Base-by-base conservation (phyloP, 2,888 invertebrate genomes). In the Agonopterix subpropinquella region DNA sequence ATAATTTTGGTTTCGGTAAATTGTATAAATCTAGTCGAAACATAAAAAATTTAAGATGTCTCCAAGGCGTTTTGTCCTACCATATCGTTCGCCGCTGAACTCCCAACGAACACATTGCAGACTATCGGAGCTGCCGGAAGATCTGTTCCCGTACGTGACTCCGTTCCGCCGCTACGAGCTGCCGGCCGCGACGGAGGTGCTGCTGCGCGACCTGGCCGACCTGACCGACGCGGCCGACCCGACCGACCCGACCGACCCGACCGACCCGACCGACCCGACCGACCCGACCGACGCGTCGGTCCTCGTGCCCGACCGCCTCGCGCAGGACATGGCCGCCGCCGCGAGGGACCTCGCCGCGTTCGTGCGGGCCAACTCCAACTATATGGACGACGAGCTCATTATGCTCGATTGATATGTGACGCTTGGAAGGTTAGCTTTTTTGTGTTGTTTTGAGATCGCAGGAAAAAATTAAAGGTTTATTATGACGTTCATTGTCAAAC, bases 131-230 rank as follows among this genome's bases (percentile, higher is more conserved):
- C 53, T 74, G 28, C 50, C 60, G 28, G 64, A 68, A 13, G 80
- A 83, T 44, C 41, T 70, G 51, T 41, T 76, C 18, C 73, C 67
- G 11, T 47, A 53, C 39, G 59, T 80, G 50, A 78, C 79, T 2
- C 69, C 79, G 36, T 78, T 62, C 71, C 72, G 76, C 0, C 80
- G 84, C 52, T 86, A 83, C 74, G n/a, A 4, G 57, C 69, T 85
- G 61, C 83, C 84, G 1, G 60, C 2, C 15, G 77, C 70, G 13
- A 62, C 64, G 2, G 9, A 42, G 13, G 54, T 58, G 42, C 74
- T 83, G 48, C 61, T 67, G 44, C 52, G 2, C 0, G 64, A 75
- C 65, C 48, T 77, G 47, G 48, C 55, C 11, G 11, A 41, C 47
- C 41, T 4, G 13, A 8, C 13, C 41, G 11, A 10, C 41, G 13